Evolutionary conservation across 2,888 invertebrate genomes (phyloP), one percentile per base, ranked within the genome.

Genomic region (Gastrophysa polygoni): DNA sequence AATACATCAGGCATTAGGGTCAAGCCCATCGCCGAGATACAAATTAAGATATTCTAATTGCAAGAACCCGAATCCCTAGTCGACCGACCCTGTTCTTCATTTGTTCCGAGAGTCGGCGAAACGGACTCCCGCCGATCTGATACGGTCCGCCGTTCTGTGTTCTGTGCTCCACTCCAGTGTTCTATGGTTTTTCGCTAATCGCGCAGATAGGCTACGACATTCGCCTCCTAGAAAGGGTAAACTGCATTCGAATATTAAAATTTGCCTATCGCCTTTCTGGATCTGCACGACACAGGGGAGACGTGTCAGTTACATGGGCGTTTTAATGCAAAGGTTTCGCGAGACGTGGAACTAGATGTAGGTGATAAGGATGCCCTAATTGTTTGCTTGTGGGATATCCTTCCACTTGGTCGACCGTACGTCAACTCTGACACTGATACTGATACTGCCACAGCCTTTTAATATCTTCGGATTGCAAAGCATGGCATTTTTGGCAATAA

Each of bases 41-140:
- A 86, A 87, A 88, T 88, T 88, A 87, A 88, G 87, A 88, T 88
- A 88, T 88, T 88, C 87, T 87, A 87, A 87, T 87, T 87, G 77
- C 69, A 78, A 77, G 78, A 78, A 77, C 77, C 72, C 65, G 59
- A 66, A 60, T 57, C 62, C 75, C 75, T 68, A n/a, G n/a, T 14
- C n/a, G 38, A 71, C 71, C 71, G 64, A 69, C 64, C 70, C 67
- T 69, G 67, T 68, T 71, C 73, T 73, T 75, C 71, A 74, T 75
- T 73, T 73, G 71, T 71, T 71, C 60, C 69, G 67, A 38, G 54
- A 54, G 52, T 52, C 52, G 52, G 24, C 54, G 54, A 43, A 54
- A 43, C 54, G 54, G 54, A 52, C 54, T 34, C 43, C 38, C 17
- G 43, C 54, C 38, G 54, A 54, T 54, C 54, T 43, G 54, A 54